Conservation (phyloP, 2,888 invertebrate species). For the Phortica okadai region DNA sequence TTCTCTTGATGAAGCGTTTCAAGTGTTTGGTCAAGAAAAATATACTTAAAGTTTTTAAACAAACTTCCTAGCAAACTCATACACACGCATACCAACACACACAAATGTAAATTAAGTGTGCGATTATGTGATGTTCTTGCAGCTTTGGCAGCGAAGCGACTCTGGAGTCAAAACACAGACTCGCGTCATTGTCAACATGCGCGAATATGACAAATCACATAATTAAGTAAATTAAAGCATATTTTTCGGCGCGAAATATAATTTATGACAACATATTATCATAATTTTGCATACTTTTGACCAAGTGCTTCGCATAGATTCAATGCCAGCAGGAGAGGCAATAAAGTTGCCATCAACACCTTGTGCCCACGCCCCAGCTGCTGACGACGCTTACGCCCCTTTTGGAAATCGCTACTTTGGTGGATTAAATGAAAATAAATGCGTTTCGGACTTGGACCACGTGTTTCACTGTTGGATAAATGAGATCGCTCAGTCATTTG, state of each 20-base stretch:
- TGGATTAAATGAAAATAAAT: not conserved
- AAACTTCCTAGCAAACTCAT: no score
- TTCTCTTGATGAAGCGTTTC: not conserved
- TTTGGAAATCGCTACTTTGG: not conserved
- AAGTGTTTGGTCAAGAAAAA: no score
- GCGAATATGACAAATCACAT: constrained; percentile 9
- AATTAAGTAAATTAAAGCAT: constrained; percentile 14
- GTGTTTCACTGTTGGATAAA: not conserved
- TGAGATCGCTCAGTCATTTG: not conserved
- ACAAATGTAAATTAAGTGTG: not conserved
- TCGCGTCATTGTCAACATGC: no score
- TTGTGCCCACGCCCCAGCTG: not conserved
- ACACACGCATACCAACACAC: not conserved
- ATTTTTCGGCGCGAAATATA: not conserved
- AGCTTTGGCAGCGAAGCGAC: no score
- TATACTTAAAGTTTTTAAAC: not conserved
- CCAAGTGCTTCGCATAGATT: no score
- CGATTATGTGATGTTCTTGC: no score
- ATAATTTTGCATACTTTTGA: not conserved
- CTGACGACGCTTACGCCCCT: not conserved
- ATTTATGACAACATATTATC: not conserved
- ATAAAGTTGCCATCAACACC: no score
- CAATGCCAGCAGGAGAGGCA: no score
- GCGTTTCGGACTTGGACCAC: no score
- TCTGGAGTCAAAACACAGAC: no score